phyloP scores from a whole-genome alignment of 2,113 vertebrate species.

The Myotis brandtii region DNA sequence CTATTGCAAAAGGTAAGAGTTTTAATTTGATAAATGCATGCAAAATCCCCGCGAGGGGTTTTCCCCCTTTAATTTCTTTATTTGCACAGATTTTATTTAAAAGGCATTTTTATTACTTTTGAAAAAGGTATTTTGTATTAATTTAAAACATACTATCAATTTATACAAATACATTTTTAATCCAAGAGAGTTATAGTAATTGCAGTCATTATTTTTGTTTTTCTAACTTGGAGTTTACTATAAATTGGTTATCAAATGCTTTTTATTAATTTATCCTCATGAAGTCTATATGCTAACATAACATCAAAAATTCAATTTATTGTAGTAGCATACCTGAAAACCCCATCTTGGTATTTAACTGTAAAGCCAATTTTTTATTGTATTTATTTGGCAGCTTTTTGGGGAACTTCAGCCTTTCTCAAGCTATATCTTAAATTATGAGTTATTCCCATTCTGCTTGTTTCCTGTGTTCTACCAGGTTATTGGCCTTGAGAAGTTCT shows the following conservation, averaged over 20 bases:
- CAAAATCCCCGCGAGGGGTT: no score
- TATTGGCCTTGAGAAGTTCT: background rate
- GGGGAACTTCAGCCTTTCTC: background rate
- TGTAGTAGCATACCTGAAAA: background rate
- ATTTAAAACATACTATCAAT: background rate
- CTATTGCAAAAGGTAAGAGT: background rate
- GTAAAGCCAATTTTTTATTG: background rate
- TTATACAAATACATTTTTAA: constrained; percentile 39
- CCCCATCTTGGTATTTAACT: background rate
- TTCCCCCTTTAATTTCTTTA: background rate
- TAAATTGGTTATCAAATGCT: background rate
- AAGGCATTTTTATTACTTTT: background rate
- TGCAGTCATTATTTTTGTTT: constrained; percentile 20
- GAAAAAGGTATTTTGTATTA: background rate
- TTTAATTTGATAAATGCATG: background rate
- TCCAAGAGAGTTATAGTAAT: background rate
- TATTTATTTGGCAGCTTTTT: constrained; percentile 14
- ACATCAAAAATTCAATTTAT: background rate
- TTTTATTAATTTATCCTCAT: constrained; percentile 47
- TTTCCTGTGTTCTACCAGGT: background rate
- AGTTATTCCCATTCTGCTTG: background rate
- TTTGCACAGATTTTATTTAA: background rate
- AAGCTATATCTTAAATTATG: background rate
- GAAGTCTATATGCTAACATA: background rate
- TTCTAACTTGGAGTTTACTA: background rate